Base-by-base conservation (phyloP, 2,113 vertebrate species). In the Felis chaus region DNA sequence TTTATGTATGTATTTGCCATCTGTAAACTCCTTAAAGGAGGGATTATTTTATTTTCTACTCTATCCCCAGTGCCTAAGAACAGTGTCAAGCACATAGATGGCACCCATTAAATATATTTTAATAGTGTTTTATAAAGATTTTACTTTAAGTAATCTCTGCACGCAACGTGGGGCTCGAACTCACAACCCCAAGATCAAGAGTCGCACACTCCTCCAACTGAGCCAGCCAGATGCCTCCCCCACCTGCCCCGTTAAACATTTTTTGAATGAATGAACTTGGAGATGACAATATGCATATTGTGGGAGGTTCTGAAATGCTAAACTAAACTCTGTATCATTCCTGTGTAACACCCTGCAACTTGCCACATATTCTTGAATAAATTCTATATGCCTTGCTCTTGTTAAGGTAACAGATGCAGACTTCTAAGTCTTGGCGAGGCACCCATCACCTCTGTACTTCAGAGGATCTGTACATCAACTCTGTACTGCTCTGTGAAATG, bases 181-280 rank as follows among this genome's bases (percentile, higher is more conserved):
- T 48, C 74, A 31, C 7, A 8, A 76, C 4, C 14, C 74, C 7
- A 1, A 48, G 41, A 76, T 76, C 14, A 76, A 31, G 74, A 31
- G 74, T 48, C 7, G 14, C 39, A 76, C 25, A 76, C 73, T 76
- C 13, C 39, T 15, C 23, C 27, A 29, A 76, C 36, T 48, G 73
- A 76, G 73, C 73, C 39, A 45, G 41, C 27, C 4, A 1, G 13
- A 39, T 13, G 3, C 36, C 71, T 13, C 39, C 73, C 41, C 81
- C 69, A 50, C 23, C 71, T 13, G 23, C 73, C 41, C 81, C 50
- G 36, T 87, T 93, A 74, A 94, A 29, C 76, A 93, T 53, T 95
- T 76, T 86, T 80, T 94, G 65, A 93, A 88, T 89, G 80, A 94
- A 89, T 89, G 36, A 94, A 94, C 73, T 96, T 82, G 48, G 36